Evolutionary conservation across 2,113 vertebrate species (phyloP), one percentile per base, ranked within the genome.

Genomic region (Podilymbus podiceps): DNA sequence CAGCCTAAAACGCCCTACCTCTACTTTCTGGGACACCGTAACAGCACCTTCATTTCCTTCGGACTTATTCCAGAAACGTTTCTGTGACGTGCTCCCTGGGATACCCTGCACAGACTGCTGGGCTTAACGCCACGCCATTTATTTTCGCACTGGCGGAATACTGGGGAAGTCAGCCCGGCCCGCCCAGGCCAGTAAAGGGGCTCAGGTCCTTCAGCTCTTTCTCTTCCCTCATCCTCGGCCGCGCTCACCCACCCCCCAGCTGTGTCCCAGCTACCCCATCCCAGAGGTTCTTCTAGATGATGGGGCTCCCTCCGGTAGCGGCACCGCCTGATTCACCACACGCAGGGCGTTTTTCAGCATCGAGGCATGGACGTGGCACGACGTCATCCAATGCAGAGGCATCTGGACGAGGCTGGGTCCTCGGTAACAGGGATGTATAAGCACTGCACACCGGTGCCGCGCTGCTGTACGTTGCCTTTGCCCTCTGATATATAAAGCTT

Each of bases 51-150:
- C 13, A n/a, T 71, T 74, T 77, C 38, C n/a, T 81, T 85, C 46
- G 30, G 17, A 44, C 40, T 47, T 64, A 25, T 6, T 63, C 33
- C 8, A 91, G 35, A 21, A 23, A 6, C 40, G 50, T 88, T 80
- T 47, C 24, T 72, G 59, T 31, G 12, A 42, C 9, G 11, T 4
- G 35, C 35, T 79, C 16, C 40, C n/a, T 49, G 31, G 31, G 47
- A 66, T 46, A 44, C 24, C 27, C 31, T n/a, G 59, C 49, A 46
- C 15, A 20, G 55, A 4, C 24, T 68, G 44, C 42, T 68, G 58
- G 73, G 15, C 28, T 74, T 72, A 53, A 33, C 0, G 0, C 15
- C 2, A 2, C 1, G 1, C 12, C 35, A 44, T 76, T 86, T 86
- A 23, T 85, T 95, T 83, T 79, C 79, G 18, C 17, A 31, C 38